Conservation (phyloP, 2,113 vertebrate species). For the Triplophysa dalaica region DNA sequence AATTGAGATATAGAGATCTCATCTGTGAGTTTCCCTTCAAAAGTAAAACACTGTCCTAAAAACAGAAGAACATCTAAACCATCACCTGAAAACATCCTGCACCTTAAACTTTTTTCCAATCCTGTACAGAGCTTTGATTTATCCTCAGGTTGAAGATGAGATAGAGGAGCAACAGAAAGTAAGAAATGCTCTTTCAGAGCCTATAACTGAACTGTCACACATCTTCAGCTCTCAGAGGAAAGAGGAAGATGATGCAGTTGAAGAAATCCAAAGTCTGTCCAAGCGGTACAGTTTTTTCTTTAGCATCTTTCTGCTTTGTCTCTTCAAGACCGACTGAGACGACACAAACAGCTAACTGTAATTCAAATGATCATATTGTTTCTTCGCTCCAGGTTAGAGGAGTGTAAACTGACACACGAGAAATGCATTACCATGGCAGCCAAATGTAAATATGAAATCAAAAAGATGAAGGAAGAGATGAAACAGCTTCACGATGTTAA, state of each 20-base stretch:
- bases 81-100: background rate
- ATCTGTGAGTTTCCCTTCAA: no score
- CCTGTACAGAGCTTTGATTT: constrained; percentile 6
- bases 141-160: constrained; percentile 52
- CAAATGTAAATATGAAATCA: constrained; percentile 54
- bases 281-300: constrained; percentile 37
- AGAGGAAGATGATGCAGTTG: constrained; percentile 55
- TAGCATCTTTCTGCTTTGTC: background rate
- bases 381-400: constrained; percentile 51
- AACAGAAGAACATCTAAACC: background rate
- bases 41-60: no score
- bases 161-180: constrained; percentile 28
- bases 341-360: background rate
- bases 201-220: constrained; percentile 41
- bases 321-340: background rate
- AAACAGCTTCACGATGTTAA: constrained; percentile 55
- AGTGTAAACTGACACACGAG: constrained; percentile 58
- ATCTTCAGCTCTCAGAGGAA: constrained; percentile 46
- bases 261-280: constrained; percentile 30
- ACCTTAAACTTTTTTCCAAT: background rate
- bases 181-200: background rate
- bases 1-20: no score
- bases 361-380: background rate
- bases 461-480: constrained; percentile 61
- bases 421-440: constrained; percentile 53